Conservation (phyloP, 2,113 vertebrate genomes). For the Herpetotheres cachinnans region DNA sequence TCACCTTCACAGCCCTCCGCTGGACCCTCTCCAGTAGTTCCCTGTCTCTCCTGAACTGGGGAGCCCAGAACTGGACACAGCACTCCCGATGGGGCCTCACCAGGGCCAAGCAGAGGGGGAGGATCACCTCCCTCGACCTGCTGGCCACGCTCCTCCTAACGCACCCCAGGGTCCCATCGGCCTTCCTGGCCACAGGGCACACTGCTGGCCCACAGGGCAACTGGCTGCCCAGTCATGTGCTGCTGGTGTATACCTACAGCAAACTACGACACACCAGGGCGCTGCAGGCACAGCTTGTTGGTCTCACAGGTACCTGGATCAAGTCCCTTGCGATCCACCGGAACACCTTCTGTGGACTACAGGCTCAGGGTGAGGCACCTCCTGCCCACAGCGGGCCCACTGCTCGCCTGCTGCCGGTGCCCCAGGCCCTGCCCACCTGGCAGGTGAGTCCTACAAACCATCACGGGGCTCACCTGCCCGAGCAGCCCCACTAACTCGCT, state of each 20-base stretch:
- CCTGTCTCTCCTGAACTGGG: too few relatives aligned
- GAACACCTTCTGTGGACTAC: not conserved
- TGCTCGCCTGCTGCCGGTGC: not conserved
- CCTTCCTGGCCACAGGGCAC: too few relatives aligned
- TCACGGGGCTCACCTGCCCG: not conserved
- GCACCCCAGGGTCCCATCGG: too few relatives aligned
- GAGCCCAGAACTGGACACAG: too few relatives aligned
- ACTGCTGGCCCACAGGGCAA: too few relatives aligned
- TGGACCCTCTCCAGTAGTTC: too few relatives aligned
- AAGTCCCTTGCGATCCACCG: fast-evolving
- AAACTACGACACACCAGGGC: fast-evolving
- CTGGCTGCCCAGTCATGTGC: too few relatives aligned
- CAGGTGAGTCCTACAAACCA: not conserved
- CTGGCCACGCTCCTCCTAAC: too few relatives aligned
- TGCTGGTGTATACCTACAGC: not conserved
- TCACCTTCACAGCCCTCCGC: too few relatives aligned
- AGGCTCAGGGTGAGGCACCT: not conserved
- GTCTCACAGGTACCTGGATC: not conserved
- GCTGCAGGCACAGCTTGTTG: fast-evolving
- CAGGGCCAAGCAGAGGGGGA: too few relatives aligned
- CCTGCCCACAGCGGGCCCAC: fast-evolving
- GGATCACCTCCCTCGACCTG: too few relatives aligned
- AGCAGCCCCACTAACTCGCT: not conserved
- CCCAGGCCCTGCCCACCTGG: not conserved
- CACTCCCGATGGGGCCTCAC: too few relatives aligned